Evolutionary conservation across 2,797 vertebrate genomes (phyloP), one percentile per base, ranked within the genome.

Genomic region (Pristis pectinata): DNA sequence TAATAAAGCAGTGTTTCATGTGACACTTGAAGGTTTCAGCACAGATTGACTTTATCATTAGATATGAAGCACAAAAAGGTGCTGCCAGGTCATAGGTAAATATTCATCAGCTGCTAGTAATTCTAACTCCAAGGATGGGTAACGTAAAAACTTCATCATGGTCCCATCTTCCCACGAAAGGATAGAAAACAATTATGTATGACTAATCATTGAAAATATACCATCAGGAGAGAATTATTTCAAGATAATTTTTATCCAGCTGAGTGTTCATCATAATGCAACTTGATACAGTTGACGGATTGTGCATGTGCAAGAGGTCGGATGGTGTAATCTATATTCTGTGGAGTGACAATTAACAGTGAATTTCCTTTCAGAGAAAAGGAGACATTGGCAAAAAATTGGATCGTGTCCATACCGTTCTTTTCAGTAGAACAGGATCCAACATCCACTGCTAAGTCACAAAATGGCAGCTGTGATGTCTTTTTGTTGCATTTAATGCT

Each of bases 171-270:
- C 34, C 87, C 85, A 89, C 17, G 64, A 64, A 91, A 41, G 9
- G 19, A 64, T 64, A 64, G 59, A 17, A 64, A 19, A 91, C 64
- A 91, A 91, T 64, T 37, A 64, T 64, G n/a, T 22, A 34, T 91
- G 64, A 41, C n/a, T 64, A 11, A 64, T 91, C n/a, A 37, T 34
- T 64, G 59, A 37, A 37, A 61, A 17, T n/a, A 64, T 41, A 87
- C 59, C n/a, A 37, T 91, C 64, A 37, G n/a, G 59, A 64, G 59
- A 67, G 59, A 17, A 61, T 91, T 91, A 91, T n/a, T 91, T 34
- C 59, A 91, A 91, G 22, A 91, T 91, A 91, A 91, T 91, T n/a
- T 67, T 91, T 19, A 37, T 91, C 56, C 17, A 37, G 59, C 87
- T n/a, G 41, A 13, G 34, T 41, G 59, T 64, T 91, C 59, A 64